Evolutionary conservation across 2,888 invertebrate species (phyloP), one percentile per base, ranked within the genome.

Genomic region (Amphiduros pacificus): DNA sequence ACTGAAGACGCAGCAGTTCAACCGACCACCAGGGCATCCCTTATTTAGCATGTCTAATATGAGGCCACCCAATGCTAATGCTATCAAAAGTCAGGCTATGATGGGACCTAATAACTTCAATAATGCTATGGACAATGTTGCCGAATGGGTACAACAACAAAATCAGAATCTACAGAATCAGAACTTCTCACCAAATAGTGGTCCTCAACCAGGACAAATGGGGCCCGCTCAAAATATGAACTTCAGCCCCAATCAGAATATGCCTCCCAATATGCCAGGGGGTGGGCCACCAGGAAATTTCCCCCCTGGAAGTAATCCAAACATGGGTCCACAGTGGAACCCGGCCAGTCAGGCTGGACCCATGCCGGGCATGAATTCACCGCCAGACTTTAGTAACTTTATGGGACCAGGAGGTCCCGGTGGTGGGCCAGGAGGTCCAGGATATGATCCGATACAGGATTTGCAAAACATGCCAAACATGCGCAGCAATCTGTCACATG

Each of bases 1-100:
- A 2, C 86, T 92, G 73, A 94, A 94, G 86, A 88, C 91, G 81
- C 90, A 91, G 60, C 93, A 93, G 78, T 90, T 93, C 81, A 90
- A 89, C 81, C 88, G 92, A 27, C 64, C 58, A 17, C 63, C 67
- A 27, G 67, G 67, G 17, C 56, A 62, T 28, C 67, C 63, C 17
- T 70, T 70, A 61, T 70, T 66, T 49, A 66, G 62, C 44, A 71
- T 70, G 68, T 68, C 66, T 53, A 63, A 62, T 57, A 65, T 64
- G 56, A 52, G 63, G 28, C 55, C 60, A 49, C 55, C 55, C 53
- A 58, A 36, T 55, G 52, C 41, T 44, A 40, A 26, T 44, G 55
- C 62, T 28, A 36, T 40, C 27, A 48, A 49, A 29, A 28, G 29
- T 54, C 60, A 41, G 66, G 68, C 71, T 64, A 73, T 73, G 63